A percentile compares a stretch with the other conserved stretches of the same genome.
Evolutionary conservation across 2,113 vertebrate genomes (phyloP).

Genomic region (Litocranius walleri): DNA sequence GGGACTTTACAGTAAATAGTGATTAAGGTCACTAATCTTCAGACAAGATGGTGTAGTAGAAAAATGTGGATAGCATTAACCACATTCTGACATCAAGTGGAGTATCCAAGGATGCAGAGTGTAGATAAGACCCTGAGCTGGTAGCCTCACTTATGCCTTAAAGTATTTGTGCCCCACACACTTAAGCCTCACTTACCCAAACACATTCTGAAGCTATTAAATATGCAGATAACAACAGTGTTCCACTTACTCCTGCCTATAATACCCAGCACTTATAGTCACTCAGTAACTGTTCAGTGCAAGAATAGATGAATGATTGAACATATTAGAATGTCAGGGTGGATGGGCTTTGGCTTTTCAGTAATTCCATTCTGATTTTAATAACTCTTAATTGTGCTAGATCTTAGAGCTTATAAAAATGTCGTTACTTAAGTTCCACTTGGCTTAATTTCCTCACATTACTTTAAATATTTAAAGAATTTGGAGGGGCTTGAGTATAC

Average conservation of each 20-base stretch:
- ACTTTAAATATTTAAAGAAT: constrained; percentile 44
- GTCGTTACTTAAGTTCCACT: not conserved
- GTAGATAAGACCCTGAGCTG: not conserved
- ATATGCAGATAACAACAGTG: not conserved
- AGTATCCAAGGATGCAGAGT: constrained; percentile 18
- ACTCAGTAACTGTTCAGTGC: constrained; percentile 15
- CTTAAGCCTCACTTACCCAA: not conserved
- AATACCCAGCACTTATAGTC: not conserved
- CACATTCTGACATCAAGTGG: constrained; percentile 7
- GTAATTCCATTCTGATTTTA: not conserved
- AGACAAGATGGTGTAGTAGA: not conserved
- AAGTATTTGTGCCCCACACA: not conserved
- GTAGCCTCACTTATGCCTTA: not conserved
- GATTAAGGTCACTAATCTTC: constrained; percentile 39
- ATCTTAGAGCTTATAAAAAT: not conserved
- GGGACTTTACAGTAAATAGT: not conserved
- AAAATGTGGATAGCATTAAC: constrained; percentile 10
- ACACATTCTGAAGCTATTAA: constrained; percentile 22
- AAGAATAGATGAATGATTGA: not conserved
- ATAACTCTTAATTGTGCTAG: not conserved
- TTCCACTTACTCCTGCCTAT: not conserved
- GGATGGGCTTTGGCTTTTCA: not conserved
- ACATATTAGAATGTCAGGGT: not conserved
- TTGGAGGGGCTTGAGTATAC: not conserved
- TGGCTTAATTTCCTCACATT: constrained; percentile 18